Evolutionary conservation across 2,888 invertebrate genomes (phyloP), one percentile per base, ranked within the genome.

Genomic region (Tipula vernalis): DNA sequence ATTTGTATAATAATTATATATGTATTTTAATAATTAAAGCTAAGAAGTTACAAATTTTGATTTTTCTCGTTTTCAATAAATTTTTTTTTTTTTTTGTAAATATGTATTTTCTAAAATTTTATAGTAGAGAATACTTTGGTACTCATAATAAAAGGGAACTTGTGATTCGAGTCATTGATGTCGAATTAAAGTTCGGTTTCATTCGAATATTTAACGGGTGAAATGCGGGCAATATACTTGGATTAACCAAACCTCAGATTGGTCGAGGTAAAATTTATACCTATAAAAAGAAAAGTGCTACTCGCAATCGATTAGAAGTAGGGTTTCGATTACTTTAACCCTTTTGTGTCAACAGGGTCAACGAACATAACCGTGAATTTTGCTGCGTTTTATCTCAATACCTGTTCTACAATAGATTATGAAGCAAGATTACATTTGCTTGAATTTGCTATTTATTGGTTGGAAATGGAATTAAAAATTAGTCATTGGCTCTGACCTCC

Each of bases 1-100:
- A 71, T 71, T 71, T 71, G 71, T 71, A 71, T 71, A 71, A 71
- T 71, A 71, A 71, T 71, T 71, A 71, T 71, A 71, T 71, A n/a
- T n/a, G n/a, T n/a, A 71, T 71, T 71, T 71, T 71, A 71, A 71
- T 71, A 71, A 71, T 71, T 71, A 71, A 71, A 71, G 71, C 71
- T 71, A 71, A 71, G 71, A 28, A 71, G 71, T 71, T 71, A 71
- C 71, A 71, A 71, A 71, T 71, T 71, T 71, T 71, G 71, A 71
- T 71, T 28, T 28, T 28, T 71, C 71, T 71, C 71, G 71, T 71
- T 71, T 71, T 71, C n/a, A 71, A 28, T 71, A 10, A 71, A 71
- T 71, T 28, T 71, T 28, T 8, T 15, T 57, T 57, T 57, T 10
- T 2, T 41, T n/a, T n/a, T n/a, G n/a, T 41, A 41, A 41, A 41